phyloP scores from a whole-genome alignment of 1,140 invertebrate genomes.

The Ips nitidus region DNA sequence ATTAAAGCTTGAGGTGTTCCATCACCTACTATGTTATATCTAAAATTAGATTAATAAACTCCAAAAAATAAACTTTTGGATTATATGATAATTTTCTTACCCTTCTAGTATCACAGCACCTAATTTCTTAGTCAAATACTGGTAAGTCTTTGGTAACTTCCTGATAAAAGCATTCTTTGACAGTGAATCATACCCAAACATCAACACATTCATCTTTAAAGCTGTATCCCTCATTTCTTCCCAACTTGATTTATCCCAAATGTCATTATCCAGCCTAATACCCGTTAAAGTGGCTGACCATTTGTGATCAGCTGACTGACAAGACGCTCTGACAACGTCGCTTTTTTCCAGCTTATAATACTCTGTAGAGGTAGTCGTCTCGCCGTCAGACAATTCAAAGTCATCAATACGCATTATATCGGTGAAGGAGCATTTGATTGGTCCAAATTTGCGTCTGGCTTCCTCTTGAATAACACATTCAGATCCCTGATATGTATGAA shows the following conservation, averaged over 20 bases:
- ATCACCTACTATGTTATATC: constrained; percentile 86
- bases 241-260: constrained; percentile 56
- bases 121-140: constrained; percentile 72
- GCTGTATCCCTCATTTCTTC: constrained; percentile 55
- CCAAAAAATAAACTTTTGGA: neutral
- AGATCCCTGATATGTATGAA: constrained; percentile 49
- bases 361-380: constrained; percentile 57
- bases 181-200: constrained; percentile 90
- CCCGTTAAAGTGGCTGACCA: constrained; percentile 64
- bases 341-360: constrained; percentile 62
- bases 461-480: constrained; percentile 58
- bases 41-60: constrained; percentile 26
- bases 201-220: constrained; percentile 74
- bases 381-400: constrained; percentile 55
- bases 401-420: constrained; percentile 66
- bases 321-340: constrained; percentile 62
- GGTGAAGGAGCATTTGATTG: constrained; percentile 59
- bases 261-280: constrained; percentile 55
- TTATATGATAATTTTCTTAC: constrained; percentile 38
- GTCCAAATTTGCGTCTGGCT: constrained; percentile 54
- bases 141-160: constrained; percentile 79
- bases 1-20: constrained; percentile 92
- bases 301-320: constrained; percentile 46
- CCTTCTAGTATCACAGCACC: constrained; percentile 72
- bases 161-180: constrained; percentile 85